Evolutionary conservation across 2,888 invertebrate genomes (phyloP), one percentile per base, ranked within the genome.

Genomic region (Lasioglossum leucozonium): DNA sequence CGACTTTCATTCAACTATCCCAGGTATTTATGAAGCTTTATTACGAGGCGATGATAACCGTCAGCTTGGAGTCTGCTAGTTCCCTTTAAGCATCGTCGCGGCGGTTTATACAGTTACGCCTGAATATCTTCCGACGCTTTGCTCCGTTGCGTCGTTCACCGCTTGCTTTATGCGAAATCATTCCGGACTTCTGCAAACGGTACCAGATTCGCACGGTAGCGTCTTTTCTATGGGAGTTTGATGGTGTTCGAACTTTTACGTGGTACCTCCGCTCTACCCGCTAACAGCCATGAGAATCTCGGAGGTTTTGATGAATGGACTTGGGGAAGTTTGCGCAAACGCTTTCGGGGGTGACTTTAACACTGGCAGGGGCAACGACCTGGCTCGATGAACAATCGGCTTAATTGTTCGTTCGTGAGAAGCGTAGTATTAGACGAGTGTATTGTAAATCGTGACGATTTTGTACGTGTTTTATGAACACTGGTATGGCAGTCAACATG

Each of bases 1-100:
- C 11, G 74, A 74, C 62, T 84, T 74, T 84, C 62, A 78, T 82
- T 65, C 71, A 42, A 71, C 42, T 34, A 58, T 34, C 34, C 8
- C 51, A 34, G 10, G 51, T 51, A 51, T 51, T 51, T 51, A 51
- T 1, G 22, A 51, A 51, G 22, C 51, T 10, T 51, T 10, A 51
- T 51, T n/a, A 51, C 51, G 8, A 10, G 22, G 22, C 51, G 51
- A 51, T 51, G 51, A 51, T 51, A 51, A 51, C 51, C 22, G 51
- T 22, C 51, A 51, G 51, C 51, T 51, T n/a, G 51, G 22, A 51
- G 51, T 51, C 51, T 3, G 22, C 2, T 0, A 22, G 51, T 22
- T 22, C 42, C 11, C 42, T 42, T 42, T 42, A 11, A 42, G 3
- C 42, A 42, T 11, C 42, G 11, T 0, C 1, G 34, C 34, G 34